These are phyloP conservation scores for Andrena dorsata DNA, from an alignment of 2,888 invertebrate species.

Conservation along the genomic window DNA sequence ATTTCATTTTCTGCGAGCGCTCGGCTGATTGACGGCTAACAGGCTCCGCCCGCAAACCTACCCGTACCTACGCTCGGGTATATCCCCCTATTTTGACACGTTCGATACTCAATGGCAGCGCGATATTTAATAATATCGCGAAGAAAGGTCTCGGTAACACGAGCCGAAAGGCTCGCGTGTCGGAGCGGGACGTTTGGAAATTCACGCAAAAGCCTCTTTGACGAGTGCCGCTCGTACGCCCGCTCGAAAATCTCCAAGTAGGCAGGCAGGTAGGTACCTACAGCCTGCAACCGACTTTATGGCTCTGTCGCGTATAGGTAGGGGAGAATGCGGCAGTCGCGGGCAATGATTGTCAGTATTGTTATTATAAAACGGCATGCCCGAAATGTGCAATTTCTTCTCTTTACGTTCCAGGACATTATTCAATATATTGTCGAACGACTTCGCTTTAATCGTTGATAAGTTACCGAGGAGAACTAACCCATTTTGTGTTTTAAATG, in stretches of 20 bases:
- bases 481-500: too few species aligned
- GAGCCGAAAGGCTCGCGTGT: slow-evolving; percentile 30
- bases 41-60: neutral
- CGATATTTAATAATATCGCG: slow-evolving; percentile 39
- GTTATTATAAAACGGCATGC: too few species aligned
- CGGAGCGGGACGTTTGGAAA: slow-evolving; percentile 19
- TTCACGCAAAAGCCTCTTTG: slow-evolving; percentile 17
- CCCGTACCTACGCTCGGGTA: neutral
- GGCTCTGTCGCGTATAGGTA: too few species aligned
- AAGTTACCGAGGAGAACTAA: too few species aligned
- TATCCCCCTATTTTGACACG: slow-evolving; percentile 33
- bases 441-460: too few species aligned
- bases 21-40: slow-evolving; percentile 22
- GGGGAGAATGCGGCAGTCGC: too few species aligned
- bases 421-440: too few species aligned
- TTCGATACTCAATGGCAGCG: slow-evolving; percentile 7
- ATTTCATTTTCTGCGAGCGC: slow-evolving; percentile 23
- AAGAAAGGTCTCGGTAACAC: slow-evolving; percentile 23
- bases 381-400: too few species aligned
- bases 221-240: neutral
- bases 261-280: too few species aligned
- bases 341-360: too few species aligned
- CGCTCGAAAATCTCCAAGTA: neutral
- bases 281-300: too few species aligned
- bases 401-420: too few species aligned